phyloP scores from a whole-genome alignment of 1,140 invertebrate species.

The Aphaenogaster floridana region DNA sequence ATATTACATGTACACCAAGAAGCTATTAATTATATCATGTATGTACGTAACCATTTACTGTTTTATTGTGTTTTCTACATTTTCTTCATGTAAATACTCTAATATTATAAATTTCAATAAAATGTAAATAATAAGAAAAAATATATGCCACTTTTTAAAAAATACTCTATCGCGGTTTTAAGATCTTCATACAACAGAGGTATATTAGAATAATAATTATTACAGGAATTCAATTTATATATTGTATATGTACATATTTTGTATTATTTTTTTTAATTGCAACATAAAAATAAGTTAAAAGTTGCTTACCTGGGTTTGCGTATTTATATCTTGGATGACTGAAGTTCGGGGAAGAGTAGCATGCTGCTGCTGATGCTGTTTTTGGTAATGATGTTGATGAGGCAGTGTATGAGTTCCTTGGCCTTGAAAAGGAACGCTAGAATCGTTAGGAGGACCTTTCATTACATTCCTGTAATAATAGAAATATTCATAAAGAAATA shows the following conservation, averaged over 20 bases:
- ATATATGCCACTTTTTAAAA: too few relatives aligned
- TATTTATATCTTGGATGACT: conserved; percentile 83
- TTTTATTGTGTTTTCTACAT: neutral
- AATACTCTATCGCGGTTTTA: neutral
- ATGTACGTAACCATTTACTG: neutral
- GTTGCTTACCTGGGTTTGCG: conserved; percentile 79
- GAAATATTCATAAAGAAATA: conserved; percentile 1
- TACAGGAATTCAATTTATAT: conserved; percentile 1
- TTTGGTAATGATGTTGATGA: conserved; percentile 87
- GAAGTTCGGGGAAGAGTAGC: conserved; percentile 84
- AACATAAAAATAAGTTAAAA: conserved; percentile 18
- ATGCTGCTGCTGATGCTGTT: conserved; percentile 86
- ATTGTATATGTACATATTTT: neutral
- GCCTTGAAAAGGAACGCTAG: conserved; percentile 87
- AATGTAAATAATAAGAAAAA: neutral
- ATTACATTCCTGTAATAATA: conserved; percentile 83
- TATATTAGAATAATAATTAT: neutral
- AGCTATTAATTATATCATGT: neutral
- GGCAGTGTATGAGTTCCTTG: conserved; percentile 87
- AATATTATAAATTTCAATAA: neutral
- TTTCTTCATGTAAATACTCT: neutral
- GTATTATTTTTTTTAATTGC: neutral
- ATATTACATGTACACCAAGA: neutral
- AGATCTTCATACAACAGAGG: neutral
- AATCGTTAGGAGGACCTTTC: conserved; percentile 88